Base-by-base conservation (phyloP, 1,140 invertebrate genomes). In the Macrocentrus cingulum region DNA sequence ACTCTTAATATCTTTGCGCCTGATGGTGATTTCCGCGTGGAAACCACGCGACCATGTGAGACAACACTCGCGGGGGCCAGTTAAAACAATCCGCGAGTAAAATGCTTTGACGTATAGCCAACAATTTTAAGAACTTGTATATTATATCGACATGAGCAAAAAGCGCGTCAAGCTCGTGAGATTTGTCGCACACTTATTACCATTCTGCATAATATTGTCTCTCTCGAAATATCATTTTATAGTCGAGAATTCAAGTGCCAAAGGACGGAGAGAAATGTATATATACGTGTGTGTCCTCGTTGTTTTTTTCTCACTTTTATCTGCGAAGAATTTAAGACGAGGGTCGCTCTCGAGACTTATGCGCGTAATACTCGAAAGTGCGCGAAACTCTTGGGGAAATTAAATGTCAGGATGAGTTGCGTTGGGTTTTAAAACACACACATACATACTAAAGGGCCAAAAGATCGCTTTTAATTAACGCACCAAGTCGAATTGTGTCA, bases 351-450 rank as follows among this genome's bases (percentile, higher is more conserved):
- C 32, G 11, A 58, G 51, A 49, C 45, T 49, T 42, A 54, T 54
- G 16, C 34, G 41, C 39, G 41, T 50, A 51, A 52, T 42, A 44
- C 54, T 29, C 48, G 46, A 44, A 44, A 61, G 46, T 42, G 42
- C 52, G 50, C 50, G 37, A 41, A 46, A 59, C 53, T 51, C 53
- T 56, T 50, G 46, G 39, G 54, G 54, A 61, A 56, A 61, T 61
- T 61, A 56, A 56, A 61, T 45, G 53, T 61, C 59, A 56, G 48
- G 48, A 56, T 57, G 59, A 56, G 54, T 61, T 53, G 54, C 54
- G 32, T 19, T 13, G 8, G 34, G 34, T 58, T 62, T 42, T 53
- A 25, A 54, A 49, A 20, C 16, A 59, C 44, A 59, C 22, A 23
- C 19, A 51, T 18, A 51, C 29, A 9, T 15, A 15, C 22, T 25